These are phyloP conservation scores for Sebastes itinus DNA, from an alignment of 2,797 vertebrate genomes.

Conservation along the genomic window DNA sequence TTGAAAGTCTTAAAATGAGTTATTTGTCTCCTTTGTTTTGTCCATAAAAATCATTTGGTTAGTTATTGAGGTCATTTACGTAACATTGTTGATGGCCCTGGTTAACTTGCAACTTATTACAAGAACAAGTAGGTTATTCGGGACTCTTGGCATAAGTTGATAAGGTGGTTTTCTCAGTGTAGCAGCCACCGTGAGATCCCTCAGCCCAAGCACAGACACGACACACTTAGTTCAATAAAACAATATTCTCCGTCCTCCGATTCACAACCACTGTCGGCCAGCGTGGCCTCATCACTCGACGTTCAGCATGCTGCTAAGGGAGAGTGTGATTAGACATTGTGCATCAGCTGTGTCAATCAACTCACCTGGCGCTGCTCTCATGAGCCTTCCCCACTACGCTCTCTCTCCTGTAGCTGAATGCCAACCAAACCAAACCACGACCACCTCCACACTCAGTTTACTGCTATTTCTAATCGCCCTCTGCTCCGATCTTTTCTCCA, in stretches of 20 bases:
- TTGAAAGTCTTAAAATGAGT: not conserved
- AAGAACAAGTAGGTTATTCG: not conserved
- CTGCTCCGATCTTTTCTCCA: not conserved
- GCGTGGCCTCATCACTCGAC: no score
- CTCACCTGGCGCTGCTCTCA: no score
- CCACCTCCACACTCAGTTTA: not conserved
- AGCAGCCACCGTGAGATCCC: not conserved
- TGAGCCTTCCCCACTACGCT: no score
- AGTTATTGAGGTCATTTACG: not conserved
- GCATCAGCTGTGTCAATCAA: no score
- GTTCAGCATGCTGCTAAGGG: no score
- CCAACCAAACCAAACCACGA: no score
- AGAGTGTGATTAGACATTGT: accelerated
- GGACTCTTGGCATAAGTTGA: not conserved
- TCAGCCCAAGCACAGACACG: no score
- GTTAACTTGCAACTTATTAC: not conserved
- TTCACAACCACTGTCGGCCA: no score
- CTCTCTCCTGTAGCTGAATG: no score
- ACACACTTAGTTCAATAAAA: no score
- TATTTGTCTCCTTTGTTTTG: not conserved
- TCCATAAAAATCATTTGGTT: not conserved
- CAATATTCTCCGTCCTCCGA: no score
- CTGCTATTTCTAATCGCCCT: not conserved
- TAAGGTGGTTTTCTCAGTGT: not conserved
- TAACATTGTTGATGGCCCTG: not conserved